Evolutionary conservation across 2,888 invertebrate species (phyloP).

Genomic region (Hirtodrosophila cameraria): DNA sequence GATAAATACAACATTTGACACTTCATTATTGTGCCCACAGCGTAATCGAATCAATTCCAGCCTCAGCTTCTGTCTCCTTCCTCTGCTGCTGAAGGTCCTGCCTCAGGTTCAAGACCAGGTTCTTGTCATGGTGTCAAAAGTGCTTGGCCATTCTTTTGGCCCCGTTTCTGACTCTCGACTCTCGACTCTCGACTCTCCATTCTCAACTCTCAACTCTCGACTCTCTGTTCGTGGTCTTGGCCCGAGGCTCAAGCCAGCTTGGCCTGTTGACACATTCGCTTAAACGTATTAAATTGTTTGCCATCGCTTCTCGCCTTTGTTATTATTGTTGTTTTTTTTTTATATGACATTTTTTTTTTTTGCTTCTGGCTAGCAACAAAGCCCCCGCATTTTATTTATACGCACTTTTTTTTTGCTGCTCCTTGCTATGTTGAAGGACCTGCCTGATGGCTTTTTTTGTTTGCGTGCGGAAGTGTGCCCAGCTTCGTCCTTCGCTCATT

Average conservation of each 20-base stretch:
- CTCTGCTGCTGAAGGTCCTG: not conserved
- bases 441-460: conserved; percentile 44
- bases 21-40: conserved; percentile 81
- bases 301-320: conserved; percentile 61
- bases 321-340: conserved; percentile 39
- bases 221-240: conserved; percentile 43
- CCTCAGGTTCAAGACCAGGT: conserved; percentile 23
- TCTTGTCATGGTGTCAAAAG: conserved; percentile 68
- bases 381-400: conserved; percentile 50
- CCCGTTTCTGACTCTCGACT: not conserved
- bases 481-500: conserved; percentile 49
- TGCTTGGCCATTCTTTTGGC: conserved; percentile 62
- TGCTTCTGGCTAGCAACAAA: conserved; percentile 34
- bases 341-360: too few relatives aligned
- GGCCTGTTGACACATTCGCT: conserved; percentile 81
- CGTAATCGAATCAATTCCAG: conserved; percentile 80
- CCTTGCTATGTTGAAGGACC: conserved; percentile 24
- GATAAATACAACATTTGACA: conserved; percentile 82
- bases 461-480: conserved; percentile 70
- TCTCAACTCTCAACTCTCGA: not conserved
- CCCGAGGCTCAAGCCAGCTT: conserved; percentile 69
- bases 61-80: conserved; percentile 28
- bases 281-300: conserved; percentile 80
- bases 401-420: conserved; percentile 47
- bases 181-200: conserved; percentile 4